Evolutionary conservation across 2,888 invertebrate species (phyloP).

Genomic region (Cistogaster globosa): DNA sequence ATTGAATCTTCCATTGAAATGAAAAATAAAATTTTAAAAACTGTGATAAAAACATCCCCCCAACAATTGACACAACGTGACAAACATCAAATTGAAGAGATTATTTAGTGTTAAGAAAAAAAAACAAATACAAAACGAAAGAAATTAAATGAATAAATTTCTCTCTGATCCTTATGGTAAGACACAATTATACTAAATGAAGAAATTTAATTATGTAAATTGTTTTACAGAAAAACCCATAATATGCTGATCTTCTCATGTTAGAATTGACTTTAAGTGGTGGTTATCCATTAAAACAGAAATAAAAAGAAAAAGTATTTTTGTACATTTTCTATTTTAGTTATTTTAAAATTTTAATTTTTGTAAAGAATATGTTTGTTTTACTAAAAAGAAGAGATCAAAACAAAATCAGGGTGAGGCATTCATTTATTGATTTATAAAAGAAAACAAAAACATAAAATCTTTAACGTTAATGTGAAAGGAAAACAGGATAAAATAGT

Average conservation of each 20-base stretch:
- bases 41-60: slow-evolving; percentile 10
- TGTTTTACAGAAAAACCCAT: slow-evolving; percentile 33
- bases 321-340: too few relatives aligned
- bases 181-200: slow-evolving; percentile 22
- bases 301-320: slow-evolving; percentile 3
- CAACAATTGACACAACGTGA: slow-evolving; percentile 66
- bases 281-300: slow-evolving; percentile 16
- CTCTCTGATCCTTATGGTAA: slow-evolving; percentile 45
- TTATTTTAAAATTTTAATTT: too few relatives aligned
- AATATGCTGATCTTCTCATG: slow-evolving; percentile 33
- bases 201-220: slow-evolving; percentile 27
- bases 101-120: slow-evolving; percentile 32
- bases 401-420: slow-evolving; percentile 4
- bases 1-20: slow-evolving; percentile 22
- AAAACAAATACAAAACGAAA: neutral
- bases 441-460: neutral
- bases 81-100: slow-evolving; percentile 60
- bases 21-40: slow-evolving; percentile 8
- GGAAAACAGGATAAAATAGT: too few relatives aligned
- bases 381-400: slow-evolving; percentile 47
- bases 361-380: slow-evolving; percentile 2
- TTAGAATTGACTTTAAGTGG: slow-evolving; percentile 46
- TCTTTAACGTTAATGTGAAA: too few relatives aligned
- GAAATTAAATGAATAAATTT: slow-evolving; percentile 41
- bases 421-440: neutral